Conservation (phyloP, 2,113 vertebrate species). For the Turnix velox region DNA sequence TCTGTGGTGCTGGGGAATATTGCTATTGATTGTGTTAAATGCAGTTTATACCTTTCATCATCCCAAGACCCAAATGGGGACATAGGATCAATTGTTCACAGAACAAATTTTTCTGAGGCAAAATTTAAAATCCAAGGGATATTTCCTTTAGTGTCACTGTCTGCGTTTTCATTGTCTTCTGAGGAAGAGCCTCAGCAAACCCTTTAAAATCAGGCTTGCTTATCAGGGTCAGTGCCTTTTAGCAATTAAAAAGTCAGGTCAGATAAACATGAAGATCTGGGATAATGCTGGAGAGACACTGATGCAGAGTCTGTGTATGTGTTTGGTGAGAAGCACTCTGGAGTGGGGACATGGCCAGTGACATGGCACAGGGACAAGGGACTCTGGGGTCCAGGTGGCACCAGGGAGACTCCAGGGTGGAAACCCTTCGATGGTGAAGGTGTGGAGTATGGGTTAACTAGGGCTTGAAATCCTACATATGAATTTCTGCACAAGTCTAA, state of each 20-base stretch:
- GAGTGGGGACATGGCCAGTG: not conserved
- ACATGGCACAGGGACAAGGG: no score
- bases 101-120: not conserved
- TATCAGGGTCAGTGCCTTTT: not conserved
- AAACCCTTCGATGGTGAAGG: not conserved
- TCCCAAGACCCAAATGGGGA: constrained; percentile 22
- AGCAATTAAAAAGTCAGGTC: not conserved
- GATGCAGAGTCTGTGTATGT: accelerated
- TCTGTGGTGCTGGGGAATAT: not conserved
- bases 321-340: not conserved
- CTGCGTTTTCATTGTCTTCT: not conserved
- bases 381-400: not conserved
- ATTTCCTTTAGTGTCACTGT: not conserved
- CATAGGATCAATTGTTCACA: constrained; percentile 32
- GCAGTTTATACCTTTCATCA: constrained; percentile 19
- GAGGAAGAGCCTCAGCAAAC: not conserved
- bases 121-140: not conserved
- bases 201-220: not conserved
- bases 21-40: constrained; percentile 46
- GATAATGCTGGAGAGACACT: not conserved
- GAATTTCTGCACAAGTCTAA: not conserved
- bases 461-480: not conserved
- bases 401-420: not conserved
- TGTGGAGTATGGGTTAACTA: not conserved
- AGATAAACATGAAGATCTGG: not conserved